A percentile compares a stretch with the other conserved stretches of the same genome.
phyloP scores from a whole-genome alignment of 2,113 vertebrate species.

The Eurypyga helias region DNA sequence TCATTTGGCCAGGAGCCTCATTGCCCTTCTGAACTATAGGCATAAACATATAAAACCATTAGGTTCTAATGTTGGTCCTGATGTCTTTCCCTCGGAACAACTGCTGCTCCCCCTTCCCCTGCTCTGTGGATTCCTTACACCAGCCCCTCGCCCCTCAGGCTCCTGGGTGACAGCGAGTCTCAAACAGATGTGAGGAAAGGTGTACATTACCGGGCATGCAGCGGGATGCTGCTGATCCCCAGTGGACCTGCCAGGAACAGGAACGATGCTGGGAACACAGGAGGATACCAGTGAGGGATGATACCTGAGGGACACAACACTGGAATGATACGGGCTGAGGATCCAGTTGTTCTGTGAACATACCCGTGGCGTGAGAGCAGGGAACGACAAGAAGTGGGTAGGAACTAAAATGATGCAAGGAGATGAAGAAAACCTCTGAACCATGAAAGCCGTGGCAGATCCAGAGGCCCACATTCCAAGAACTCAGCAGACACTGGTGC shows the following conservation, averaged over 20 bases:
- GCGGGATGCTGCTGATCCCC: neutral
- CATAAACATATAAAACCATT: neutral
- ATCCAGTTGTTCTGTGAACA: neutral
- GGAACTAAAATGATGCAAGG: neutral
- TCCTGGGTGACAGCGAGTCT: neutral
- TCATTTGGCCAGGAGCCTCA: neutral
- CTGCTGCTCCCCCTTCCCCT: neutral
- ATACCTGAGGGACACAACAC: neutral
- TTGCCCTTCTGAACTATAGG: neutral
- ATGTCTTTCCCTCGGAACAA: neutral
- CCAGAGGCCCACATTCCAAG: neutral
- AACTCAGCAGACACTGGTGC: neutral
- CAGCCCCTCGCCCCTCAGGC: neutral
- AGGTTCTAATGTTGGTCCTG: neutral
- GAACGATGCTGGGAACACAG: accelerated
- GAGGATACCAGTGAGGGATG: neutral
- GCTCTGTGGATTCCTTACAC: neutral
- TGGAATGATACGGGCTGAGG: neutral
- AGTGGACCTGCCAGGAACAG: neutral
- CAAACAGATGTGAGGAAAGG: neutral
- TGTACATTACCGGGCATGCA: neutral
- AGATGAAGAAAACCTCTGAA: neutral
- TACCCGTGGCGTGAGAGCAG: accelerated
- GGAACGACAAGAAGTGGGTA: neutral
- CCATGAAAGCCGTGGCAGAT: neutral